Conservation (phyloP, 1,140 invertebrate genomes). For the Adoxophyes honmai region DNA sequence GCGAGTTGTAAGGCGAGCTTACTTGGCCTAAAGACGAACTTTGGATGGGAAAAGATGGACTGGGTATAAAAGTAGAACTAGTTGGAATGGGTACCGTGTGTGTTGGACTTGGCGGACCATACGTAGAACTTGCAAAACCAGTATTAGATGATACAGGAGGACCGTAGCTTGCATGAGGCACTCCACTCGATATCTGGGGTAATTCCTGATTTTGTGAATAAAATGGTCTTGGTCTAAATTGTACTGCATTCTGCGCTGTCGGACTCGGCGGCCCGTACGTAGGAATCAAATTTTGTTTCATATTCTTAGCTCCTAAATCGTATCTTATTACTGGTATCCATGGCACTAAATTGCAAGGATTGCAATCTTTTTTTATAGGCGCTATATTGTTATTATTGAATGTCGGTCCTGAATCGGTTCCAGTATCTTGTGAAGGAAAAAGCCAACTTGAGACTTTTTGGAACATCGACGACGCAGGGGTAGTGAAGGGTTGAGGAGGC, state of each 20-base stretch:
- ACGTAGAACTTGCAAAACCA: slow-evolving; percentile 44
- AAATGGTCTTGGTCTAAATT: slow-evolving; percentile 39
- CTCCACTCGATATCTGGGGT: slow-evolving; percentile 32
- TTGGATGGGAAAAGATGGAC: slow-evolving; percentile 9
- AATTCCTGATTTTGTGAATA: slow-evolving; percentile 34
- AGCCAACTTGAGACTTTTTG: slow-evolving; percentile 74
- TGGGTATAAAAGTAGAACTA: slow-evolving; percentile 8
- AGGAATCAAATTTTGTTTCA: slow-evolving; percentile 39
- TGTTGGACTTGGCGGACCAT: slow-evolving; percentile 61
- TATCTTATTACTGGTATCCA: slow-evolving; percentile 85
- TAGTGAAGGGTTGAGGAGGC: slow-evolving; percentile 60
- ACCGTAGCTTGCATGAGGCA: slow-evolving; percentile 47
- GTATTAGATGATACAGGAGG: slow-evolving; percentile 44
- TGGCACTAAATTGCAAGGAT: slow-evolving; percentile 85
- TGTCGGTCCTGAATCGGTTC: slow-evolving; percentile 32
- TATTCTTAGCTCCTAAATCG: slow-evolving; percentile 49
- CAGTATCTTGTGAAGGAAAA: slow-evolving; percentile 58
- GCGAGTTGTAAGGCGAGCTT: slow-evolving; percentile 33
- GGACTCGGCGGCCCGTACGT: slow-evolving; percentile 59
- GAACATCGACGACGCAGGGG: slow-evolving; percentile 61
- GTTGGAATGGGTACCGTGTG: slow-evolving; percentile 37
- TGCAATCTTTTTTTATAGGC: slow-evolving; percentile 78
- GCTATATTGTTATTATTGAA: slow-evolving; percentile 44
- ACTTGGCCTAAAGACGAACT: not conserved
- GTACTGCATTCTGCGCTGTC: slow-evolving; percentile 35